A percentile compares a stretch with the other conserved stretches of the same genome.
These are phyloP conservation scores for Nylanderia fulva DNA, from an alignment of 1,140 invertebrate genomes.

Conservation along the genomic window DNA sequence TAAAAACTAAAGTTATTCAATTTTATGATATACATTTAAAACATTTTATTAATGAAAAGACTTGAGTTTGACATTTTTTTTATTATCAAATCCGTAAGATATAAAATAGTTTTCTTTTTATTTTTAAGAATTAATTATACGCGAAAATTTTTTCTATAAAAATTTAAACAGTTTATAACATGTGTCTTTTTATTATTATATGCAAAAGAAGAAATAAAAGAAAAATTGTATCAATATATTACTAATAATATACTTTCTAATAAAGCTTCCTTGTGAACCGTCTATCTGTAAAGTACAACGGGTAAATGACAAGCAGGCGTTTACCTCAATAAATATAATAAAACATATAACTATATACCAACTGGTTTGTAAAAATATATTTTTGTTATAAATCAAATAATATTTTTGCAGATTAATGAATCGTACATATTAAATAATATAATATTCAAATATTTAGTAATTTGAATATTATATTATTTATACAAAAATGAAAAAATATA, in stretches of 20 bases:
- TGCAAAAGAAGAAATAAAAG: neutral
- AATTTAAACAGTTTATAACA: neutral
- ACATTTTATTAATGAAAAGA: neutral
- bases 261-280: slow-evolving; percentile 2
- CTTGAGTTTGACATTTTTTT: neutral
- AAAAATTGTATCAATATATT: neutral
- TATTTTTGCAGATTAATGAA: neutral
- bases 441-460: neutral
- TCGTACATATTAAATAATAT: neutral
- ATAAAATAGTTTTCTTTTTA: neutral
- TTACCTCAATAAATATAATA: neutral
- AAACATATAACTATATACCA: neutral
- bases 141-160: neutral
- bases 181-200: neutral
- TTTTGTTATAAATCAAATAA: neutral
- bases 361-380: neutral
- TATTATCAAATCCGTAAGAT: neutral
- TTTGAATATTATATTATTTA: neutral
- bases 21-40: neutral
- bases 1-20: neutral
- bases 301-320: slow-evolving; percentile 29
- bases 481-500: neutral
- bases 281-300: slow-evolving; percentile 8
- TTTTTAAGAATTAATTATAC: neutral
- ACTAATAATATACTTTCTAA: neutral